Evolutionary conservation across 1,140 invertebrate genomes (phyloP), one percentile per base, ranked within the genome.

Genomic region (Danaus plexippus): DNA sequence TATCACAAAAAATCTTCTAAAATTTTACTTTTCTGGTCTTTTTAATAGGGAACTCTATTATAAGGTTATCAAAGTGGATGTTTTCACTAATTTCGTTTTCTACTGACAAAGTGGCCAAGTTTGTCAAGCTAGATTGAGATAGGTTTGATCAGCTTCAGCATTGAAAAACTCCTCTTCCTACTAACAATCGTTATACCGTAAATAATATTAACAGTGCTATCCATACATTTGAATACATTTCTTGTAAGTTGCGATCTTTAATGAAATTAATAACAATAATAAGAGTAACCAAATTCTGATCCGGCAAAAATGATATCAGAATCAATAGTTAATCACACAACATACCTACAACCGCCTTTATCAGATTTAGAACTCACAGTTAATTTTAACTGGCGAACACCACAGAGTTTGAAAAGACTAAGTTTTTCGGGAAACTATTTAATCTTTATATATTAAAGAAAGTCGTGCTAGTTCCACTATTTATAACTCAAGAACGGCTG

Each of bases 71-170:
- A 57, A 63, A 61, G 53, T 63, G 58, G 10, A 60, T 54, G 62
- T 67, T 64, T 64, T 64, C 66, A 43, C 55, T 52, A 52, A 66
- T 63, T 57, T 68, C 58, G 43, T 61, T 61, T 61, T 63, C 47
- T 46, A 59, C 61, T 53, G 59, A 56, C 48, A 55, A 64, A 61
- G 52, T 59, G 58, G 65, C 61, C 11, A 63, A 63, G 62, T 66
- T 66, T 59, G 54, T 61, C 51, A 77, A 60, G 72, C 47, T 53
- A 45, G 47, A 53, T 50, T 80, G 69, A 52, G 52, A 61, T 54
- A 75, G 15, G 71, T 73, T 78, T 78, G 46, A 72, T 73, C 45
- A 76, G 64, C 63, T 75, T 76, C 10, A 70, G 59, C 52, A 66
- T 66, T 22, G 54, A 61, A 68, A 65, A 68, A 58, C 60, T 64